Evolutionary conservation across 2,113 vertebrate genomes (phyloP), one percentile per base, ranked within the genome.

Genomic region (Oreochromis tanganicae): DNA sequence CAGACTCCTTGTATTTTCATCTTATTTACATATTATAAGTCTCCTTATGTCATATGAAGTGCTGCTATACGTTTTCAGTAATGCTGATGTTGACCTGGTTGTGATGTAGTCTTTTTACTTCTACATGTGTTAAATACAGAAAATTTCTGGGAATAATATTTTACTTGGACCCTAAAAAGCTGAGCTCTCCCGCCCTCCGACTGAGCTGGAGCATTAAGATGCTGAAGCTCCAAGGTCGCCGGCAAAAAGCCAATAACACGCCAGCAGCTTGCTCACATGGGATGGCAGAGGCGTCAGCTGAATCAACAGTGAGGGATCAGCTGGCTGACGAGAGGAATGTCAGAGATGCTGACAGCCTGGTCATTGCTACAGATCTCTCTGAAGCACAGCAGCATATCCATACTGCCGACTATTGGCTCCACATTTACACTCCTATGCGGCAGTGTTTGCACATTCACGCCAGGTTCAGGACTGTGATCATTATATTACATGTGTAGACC

Each of bases 241-340:
- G 56, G 89, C 83, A 82, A 52, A 88, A 56, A 81, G 86, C 90
- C 91, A 91, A 87, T 27, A n/a, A 71, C 88, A 94, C 88, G 90
- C 78, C 91, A 88, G 90, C 89, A 73, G 68, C 81, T 80, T 86
- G 88, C 91, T 92, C 91, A 93, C 89, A 92, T 85, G 89, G 90
- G 82, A 79, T 29, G 41, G 55, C 55, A 32, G 21, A 59, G 59
- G 79, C 21, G 85, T 86, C 95, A 96, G 94, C 95, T 96, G 96
- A 94, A 94, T 94, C 93, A 96, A 95, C 95, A 96, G 61, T 57
- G 66, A 48, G 85, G 94, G 95, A 96, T 96, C 94, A 94, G 90
- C 90, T 88, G 89, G 91, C 79, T 52, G 73, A 68, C 3, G 11
- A 46, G 75, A 83, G 86, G 93, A 95, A 95, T 95, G 93, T 90